Percentiles rank a stretch among this genome's conserved stretches.
phyloP scores from a whole-genome alignment of 2,797 vertebrate genomes.

The Prunella strophiata region DNA sequence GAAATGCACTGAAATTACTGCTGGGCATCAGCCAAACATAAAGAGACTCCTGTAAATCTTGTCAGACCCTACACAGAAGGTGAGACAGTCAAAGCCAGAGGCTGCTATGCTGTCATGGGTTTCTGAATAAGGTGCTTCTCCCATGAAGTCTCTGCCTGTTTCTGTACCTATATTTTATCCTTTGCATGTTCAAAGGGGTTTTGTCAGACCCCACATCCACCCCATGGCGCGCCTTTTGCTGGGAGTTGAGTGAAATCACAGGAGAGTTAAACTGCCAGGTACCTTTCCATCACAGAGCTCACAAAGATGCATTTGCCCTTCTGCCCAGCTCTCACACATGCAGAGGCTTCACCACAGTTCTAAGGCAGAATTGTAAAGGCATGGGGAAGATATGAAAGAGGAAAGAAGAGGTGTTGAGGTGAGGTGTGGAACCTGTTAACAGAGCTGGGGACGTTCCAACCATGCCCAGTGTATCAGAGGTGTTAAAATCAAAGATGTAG shows the following conservation, averaged over 20 bases:
- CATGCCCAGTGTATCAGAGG: not conserved
- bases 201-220: not conserved
- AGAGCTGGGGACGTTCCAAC: not conserved
- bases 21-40: not conserved
- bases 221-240: not conserved
- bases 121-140: not conserved
- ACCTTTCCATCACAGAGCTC: not conserved
- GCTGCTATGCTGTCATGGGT: not conserved
- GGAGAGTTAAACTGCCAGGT: not conserved
- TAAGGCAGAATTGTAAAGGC: not conserved
- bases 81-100: not conserved
- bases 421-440: not conserved
- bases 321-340: not conserved
- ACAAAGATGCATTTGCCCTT: not conserved
- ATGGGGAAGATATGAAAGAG: not conserved
- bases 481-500: not conserved
- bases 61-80: not conserved
- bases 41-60: not conserved
- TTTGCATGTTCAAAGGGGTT: not conserved
- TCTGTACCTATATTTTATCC: not conserved
- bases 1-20: not conserved
- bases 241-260: not conserved
- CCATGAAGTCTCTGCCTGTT: not conserved
- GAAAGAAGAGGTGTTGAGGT: not conserved
- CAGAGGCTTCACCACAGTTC: not conserved